A percentile compares a stretch with the other conserved stretches of the same genome.
Evolutionary conservation across 2,888 invertebrate species (phyloP).

Genomic region (Imbricaverruca yamaguchii): DNA sequence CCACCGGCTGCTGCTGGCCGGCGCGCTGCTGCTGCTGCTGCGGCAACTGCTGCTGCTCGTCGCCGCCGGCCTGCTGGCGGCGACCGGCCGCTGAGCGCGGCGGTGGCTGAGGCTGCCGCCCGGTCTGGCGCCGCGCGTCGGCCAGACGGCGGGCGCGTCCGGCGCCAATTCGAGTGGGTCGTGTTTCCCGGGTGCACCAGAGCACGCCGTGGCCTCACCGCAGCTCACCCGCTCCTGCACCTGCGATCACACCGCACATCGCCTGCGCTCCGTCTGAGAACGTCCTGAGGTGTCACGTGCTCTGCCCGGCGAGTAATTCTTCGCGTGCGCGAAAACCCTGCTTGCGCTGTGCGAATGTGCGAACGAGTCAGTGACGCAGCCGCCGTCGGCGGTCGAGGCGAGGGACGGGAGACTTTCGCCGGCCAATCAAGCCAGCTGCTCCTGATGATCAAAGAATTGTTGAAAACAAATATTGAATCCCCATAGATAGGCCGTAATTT

Average conservation of each 20-base stretch:
- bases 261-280: not conserved
- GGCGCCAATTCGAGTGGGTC: not conserved
- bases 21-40: slow-evolving; percentile 9
- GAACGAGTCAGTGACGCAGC: too few relatives aligned
- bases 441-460: too few relatives aligned
- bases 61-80: not conserved
- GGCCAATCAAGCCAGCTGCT: too few relatives aligned
- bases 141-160: not conserved
- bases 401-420: too few relatives aligned
- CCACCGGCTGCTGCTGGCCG: not conserved
- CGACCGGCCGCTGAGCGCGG: not conserved
- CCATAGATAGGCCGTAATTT: too few relatives aligned
- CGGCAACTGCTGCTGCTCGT: not conserved
- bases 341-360: too few relatives aligned
- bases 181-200: not conserved
- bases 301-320: not conserved
- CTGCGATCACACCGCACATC: not conserved
- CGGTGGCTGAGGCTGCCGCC: not conserved
- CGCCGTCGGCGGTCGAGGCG: too few relatives aligned
- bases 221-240: not conserved
- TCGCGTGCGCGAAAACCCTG: not conserved
- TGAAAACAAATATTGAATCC: too few relatives aligned
- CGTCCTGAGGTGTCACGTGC: not conserved
- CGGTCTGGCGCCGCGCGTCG: not conserved
- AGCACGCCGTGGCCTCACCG: not conserved